Percentiles rank a stretch among this genome's conserved stretches.
These are phyloP conservation scores for Halichondria panicea DNA, from an alignment of 37 sponge, comb jelly and placozoan genomes.

Conservation along the genomic window DNA sequence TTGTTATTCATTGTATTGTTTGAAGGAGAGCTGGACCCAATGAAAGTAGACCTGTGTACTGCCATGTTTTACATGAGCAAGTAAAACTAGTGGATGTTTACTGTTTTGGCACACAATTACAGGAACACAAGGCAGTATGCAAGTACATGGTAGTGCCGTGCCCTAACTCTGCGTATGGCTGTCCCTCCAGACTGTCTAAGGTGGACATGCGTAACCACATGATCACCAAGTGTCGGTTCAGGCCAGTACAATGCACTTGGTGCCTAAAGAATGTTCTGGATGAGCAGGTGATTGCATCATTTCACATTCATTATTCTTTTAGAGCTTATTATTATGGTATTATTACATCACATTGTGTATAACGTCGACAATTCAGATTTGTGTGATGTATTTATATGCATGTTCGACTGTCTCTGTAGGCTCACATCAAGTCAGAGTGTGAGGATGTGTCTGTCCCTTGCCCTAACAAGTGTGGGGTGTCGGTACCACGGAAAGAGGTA, in stretches of 20 bases:
- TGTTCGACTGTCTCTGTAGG: constrained; percentile 19
- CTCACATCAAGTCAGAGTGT: constrained; percentile 41
- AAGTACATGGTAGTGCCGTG: constrained; percentile 33
- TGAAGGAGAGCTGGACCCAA: too few relatives aligned
- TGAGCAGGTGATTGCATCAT: constrained; percentile 29
- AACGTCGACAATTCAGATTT: not conserved
- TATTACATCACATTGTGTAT: too few relatives aligned
- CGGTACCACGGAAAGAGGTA: constrained; percentile 50
- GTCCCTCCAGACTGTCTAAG: constrained; percentile 9
- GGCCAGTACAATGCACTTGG: constrained; percentile 30
- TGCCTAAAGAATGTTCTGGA: constrained; percentile 25
- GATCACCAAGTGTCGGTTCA: constrained; percentile 37
- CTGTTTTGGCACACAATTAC: not conserved
- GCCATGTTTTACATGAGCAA: too few relatives aligned
- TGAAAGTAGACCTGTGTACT: too few relatives aligned
- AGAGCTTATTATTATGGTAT: not conserved
- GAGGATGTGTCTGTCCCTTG: constrained; percentile 27
- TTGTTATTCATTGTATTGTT: too few relatives aligned
- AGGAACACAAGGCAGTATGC: constrained; percentile 43
- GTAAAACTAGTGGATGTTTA: too few relatives aligned
- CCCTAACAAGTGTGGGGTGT: constrained; percentile 49
- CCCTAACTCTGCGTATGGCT: constrained; percentile 27
- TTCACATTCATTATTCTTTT: not conserved
- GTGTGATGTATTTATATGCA: not conserved
- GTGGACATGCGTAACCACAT: constrained; percentile 32